phyloP scores from a whole-genome alignment of 2,797 vertebrate species.

The Myotis pilosus region DNA sequence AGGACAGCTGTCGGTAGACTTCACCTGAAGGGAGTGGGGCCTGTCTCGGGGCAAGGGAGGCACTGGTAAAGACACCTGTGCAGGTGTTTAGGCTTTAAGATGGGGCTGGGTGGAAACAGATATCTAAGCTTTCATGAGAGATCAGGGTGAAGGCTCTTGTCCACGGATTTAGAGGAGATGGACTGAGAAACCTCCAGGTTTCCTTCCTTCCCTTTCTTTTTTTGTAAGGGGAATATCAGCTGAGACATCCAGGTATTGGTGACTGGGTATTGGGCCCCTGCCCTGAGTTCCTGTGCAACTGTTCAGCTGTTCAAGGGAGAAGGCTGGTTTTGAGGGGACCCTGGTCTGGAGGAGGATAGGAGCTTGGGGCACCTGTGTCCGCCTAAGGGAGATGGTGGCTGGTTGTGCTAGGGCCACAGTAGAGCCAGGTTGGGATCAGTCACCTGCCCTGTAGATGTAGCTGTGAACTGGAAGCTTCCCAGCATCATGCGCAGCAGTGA shows the following conservation, averaged over 20 bases:
- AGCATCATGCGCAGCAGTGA: constrained; percentile 70
- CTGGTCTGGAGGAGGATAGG: background rate
- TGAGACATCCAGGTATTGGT: background rate
- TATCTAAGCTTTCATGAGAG: background rate
- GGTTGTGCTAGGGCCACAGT: fast-evolving
- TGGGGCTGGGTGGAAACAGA: background rate
- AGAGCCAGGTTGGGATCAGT: background rate
- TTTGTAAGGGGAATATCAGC: background rate
- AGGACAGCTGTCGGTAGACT: background rate
- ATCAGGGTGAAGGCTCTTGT: background rate
- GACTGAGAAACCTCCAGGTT: background rate
- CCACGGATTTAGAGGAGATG: background rate
- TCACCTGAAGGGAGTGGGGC: background rate
- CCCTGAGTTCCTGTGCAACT: background rate
- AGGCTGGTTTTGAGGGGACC: background rate
- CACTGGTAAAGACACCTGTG: background rate
- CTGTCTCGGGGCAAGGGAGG: background rate
- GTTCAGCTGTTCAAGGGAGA: background rate
- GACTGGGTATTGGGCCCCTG: background rate
- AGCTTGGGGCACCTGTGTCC: background rate
- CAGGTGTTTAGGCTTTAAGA: background rate
- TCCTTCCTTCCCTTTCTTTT: too few relatives aligned
- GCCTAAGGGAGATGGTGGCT: background rate
- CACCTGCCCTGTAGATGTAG: constrained; percentile 65
- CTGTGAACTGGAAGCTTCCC: constrained; percentile 59